Percentiles rank a stretch among this genome's conserved stretches.
Conservation (phyloP, 2,113 vertebrate species). For the Thymallus thymallus region DNA sequence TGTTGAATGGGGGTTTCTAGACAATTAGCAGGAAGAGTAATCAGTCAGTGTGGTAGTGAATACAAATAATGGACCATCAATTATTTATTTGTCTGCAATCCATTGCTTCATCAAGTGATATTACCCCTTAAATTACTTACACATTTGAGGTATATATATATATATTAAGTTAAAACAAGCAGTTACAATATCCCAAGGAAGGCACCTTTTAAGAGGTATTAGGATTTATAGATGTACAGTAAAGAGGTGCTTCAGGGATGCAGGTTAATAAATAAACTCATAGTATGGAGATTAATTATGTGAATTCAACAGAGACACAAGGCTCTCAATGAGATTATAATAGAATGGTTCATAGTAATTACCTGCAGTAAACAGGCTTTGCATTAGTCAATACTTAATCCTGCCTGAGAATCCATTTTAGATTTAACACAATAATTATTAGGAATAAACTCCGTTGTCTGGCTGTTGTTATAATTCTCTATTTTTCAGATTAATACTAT, state of each 20-base stretch:
- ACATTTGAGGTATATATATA: background rate
- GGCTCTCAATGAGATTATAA: background rate
- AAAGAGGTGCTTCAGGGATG: background rate
- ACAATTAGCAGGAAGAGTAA: too few species aligned
- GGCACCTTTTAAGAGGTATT: background rate
- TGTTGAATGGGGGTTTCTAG: too few species aligned
- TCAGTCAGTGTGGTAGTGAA: background rate
- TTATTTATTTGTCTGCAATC: background rate
- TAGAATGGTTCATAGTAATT: background rate
- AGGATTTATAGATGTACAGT: conserved; percentile 3
- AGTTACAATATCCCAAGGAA: background rate
- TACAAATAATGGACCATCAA: background rate
- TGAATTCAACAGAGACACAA: background rate
- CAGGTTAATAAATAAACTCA: background rate
- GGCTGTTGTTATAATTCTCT: background rate
- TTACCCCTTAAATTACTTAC: background rate
- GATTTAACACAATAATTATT: background rate
- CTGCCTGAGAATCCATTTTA: background rate
- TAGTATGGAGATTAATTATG: background rate
- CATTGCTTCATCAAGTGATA: background rate
- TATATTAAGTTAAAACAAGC: background rate
- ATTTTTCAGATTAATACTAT: background rate
- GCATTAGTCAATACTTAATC: conserved; percentile 2
- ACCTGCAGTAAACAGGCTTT: conserved; percentile 7
- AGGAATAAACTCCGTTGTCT: background rate